Conservation (phyloP, 2,797 vertebrate species). For the Huso huso region DNA sequence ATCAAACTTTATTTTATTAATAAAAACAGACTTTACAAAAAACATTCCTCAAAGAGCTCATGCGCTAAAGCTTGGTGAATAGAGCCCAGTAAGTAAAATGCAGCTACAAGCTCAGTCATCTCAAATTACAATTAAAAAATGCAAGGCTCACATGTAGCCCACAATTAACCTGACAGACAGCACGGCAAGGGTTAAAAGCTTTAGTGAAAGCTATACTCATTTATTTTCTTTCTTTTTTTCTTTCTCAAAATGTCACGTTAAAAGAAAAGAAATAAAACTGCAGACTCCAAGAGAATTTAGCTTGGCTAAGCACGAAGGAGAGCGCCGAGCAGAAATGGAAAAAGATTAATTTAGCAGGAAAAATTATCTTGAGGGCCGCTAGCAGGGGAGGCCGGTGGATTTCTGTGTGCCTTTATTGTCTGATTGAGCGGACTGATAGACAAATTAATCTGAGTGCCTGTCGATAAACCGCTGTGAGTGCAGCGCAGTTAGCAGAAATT, state of each 20-base stretch:
- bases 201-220: not conserved
- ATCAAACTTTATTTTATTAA: too few species aligned
- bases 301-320: slow-evolving; percentile 1
- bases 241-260: slow-evolving; percentile 1
- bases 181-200: not conserved
- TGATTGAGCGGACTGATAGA: not conserved
- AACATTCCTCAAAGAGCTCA: too few species aligned
- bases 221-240: not conserved
- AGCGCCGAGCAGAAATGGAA: not conserved
- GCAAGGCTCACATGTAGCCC: too few species aligned
- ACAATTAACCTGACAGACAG: not conserved
- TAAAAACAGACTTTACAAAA: too few species aligned
- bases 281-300: not conserved
- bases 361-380: slow-evolving; percentile 6
- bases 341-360: slow-evolving; percentile 4
- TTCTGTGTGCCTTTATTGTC: not conserved
- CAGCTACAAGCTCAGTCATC: not conserved
- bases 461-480: not conserved
- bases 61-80: too few species aligned
- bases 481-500: not conserved
- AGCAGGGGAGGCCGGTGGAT: not conserved
- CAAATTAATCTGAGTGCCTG: slow-evolving; percentile 2
- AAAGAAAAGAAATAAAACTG: not conserved
- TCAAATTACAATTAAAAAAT: too few species aligned
- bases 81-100: not conserved